Evolutionary conservation across 37 sponge, comb jelly and placozoan species (phyloP).

Genomic region (Bolinopsis microptera): DNA sequence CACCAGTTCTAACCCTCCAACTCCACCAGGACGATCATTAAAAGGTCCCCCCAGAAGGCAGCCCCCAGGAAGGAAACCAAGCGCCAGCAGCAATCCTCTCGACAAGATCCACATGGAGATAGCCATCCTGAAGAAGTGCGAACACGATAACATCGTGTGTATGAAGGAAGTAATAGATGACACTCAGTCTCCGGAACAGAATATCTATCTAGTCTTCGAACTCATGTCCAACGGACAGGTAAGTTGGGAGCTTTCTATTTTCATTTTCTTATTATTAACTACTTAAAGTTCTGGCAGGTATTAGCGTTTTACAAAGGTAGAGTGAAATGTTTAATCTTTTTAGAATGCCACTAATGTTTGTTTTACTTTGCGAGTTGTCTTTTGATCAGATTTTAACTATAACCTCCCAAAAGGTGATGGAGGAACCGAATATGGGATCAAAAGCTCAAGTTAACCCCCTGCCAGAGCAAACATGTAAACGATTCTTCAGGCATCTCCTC

Average conservation of each 20-base stretch:
- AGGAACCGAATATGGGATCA: conserved; percentile 3
- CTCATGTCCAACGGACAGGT: conserved; percentile 16
- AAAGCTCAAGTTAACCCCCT: conserved; percentile 10
- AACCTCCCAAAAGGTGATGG: too few species aligned
- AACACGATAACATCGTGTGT: conserved; percentile 23
- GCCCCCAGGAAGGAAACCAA: neutral
- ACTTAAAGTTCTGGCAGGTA: too few species aligned
- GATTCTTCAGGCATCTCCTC: conserved; percentile 1
- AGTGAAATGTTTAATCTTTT: too few species aligned
- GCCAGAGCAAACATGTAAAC: neutral
- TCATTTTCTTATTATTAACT: neutral
- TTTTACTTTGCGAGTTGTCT: too few species aligned
- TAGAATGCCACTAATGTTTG: too few species aligned
- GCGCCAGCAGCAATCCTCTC: neutral
- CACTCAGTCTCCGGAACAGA: conserved; percentile 15
- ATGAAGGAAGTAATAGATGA: conserved; percentile 45
- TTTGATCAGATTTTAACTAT: too few species aligned
- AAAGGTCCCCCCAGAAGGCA: neutral
- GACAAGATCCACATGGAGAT: conserved; percentile 19
- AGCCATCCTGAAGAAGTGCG: conserved; percentile 35
- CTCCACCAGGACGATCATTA: neutral
- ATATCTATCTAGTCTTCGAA: conserved; percentile 35
- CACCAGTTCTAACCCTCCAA: too few species aligned
- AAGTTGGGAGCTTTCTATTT: too few species aligned
- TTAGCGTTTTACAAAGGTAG: too few species aligned